phyloP scores from a whole-genome alignment of 2,888 invertebrate genomes.

The Drosophila maculinotata region DNA sequence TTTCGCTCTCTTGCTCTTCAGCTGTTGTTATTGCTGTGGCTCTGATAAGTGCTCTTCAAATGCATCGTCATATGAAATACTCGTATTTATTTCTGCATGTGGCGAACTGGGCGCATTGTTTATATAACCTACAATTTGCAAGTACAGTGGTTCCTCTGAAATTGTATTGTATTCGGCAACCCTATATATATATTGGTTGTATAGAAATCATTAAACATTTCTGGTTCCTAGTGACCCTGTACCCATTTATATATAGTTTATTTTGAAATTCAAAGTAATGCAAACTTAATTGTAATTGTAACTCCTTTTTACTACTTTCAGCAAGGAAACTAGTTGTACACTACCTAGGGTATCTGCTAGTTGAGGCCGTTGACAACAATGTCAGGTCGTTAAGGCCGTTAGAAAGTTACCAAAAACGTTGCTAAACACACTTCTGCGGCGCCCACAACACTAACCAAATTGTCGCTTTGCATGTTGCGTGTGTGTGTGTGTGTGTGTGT shows the following conservation, averaged over 20 bases:
- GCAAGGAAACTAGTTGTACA: no score
- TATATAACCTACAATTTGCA: conserved; percentile 14
- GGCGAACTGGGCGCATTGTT: conserved; percentile 26
- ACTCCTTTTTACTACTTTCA: no score
- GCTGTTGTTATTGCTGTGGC: conserved; percentile 5
- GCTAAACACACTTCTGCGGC: conserved; percentile 26
- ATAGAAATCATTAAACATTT: no score
- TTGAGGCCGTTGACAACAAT: not conserved
- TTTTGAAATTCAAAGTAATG: no score
- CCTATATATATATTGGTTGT: no score
- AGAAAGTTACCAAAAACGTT: conserved; percentile 63
- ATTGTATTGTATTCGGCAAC: no score
- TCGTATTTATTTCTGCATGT: conserved; percentile 12
- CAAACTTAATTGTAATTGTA: no score
- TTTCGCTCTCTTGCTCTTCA: not conserved
- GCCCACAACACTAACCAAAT: conserved; percentile 43
- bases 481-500: conserved; percentile 2
- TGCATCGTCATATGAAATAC: conserved; percentile 32
- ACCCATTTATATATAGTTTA: no score
- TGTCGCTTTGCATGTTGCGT: conserved; percentile 45
- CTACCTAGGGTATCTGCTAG: conserved; percentile 17
- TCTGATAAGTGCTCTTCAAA: conserved; percentile 42
- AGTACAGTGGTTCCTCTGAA: not conserved
- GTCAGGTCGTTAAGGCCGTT: conserved; percentile 26
- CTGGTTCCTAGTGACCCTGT: no score